Percentiles rank a stretch among this genome's conserved stretches.
phyloP scores from a whole-genome alignment of 1,140 invertebrate species.

The Solenopsis invicta region DNA sequence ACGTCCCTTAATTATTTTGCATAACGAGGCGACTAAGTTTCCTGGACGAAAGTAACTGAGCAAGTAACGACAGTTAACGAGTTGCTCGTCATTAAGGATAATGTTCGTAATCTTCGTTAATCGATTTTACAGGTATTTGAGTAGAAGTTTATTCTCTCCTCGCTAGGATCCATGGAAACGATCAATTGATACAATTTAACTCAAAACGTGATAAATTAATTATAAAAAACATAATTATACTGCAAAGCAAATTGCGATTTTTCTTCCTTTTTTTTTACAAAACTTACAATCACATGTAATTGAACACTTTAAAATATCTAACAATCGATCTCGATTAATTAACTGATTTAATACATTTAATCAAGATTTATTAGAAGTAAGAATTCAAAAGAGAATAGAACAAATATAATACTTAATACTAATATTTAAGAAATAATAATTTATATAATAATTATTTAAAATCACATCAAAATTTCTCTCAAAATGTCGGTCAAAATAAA shows the following conservation, averaged over 20 bases:
- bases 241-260: background rate
- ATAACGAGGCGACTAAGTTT: slow-evolving; percentile 41
- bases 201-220: background rate
- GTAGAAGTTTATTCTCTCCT: no score
- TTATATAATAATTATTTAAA: background rate
- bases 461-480: background rate
- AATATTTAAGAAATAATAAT: background rate
- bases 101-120: slow-evolving; percentile 25
- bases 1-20: slow-evolving; percentile 50
- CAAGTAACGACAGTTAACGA: slow-evolving; percentile 17
- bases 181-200: slow-evolving; percentile 11
- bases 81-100: slow-evolving; percentile 41
- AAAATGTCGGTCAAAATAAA: background rate
- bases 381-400: no score
- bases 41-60: slow-evolving; percentile 15
- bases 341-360: background rate
- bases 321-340: no score
- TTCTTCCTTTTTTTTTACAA: background rate
- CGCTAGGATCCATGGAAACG: background rate
- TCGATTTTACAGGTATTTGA: background rate
- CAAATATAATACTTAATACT: background rate
- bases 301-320: background rate
- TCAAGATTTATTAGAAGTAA: no score
- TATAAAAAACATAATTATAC: background rate
- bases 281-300: background rate